Conservation (phyloP, 2,113 vertebrate species). For the Gobiocypris rarus region DNA sequence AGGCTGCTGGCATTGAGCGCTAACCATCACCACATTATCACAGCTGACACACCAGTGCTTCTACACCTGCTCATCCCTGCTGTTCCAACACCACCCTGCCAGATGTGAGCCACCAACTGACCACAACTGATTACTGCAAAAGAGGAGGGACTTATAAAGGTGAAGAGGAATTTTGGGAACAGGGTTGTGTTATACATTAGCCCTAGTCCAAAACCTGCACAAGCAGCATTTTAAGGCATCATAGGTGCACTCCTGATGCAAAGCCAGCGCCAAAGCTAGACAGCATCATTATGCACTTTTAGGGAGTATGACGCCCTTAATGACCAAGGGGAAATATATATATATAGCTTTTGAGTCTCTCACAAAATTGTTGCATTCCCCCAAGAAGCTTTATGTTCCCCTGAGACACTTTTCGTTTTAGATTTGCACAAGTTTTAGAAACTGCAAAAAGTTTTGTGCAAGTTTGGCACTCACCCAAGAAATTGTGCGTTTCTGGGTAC, state of each 20-base stretch:
- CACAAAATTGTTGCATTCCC: no score
- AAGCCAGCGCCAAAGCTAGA: background rate
- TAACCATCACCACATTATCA: constrained; percentile 61
- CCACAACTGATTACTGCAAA: background rate
- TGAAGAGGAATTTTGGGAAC: background rate
- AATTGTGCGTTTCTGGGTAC: no score
- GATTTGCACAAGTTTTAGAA: no score
- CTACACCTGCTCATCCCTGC: constrained; percentile 59
- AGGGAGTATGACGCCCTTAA: background rate
- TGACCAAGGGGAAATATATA: no score
- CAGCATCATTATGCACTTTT: background rate
- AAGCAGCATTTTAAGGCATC: background rate
- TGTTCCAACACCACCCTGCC: constrained; percentile 61
- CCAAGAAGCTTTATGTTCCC: no score
- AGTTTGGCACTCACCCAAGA: no score
- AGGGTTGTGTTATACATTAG: background rate
- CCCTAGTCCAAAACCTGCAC: background rate
- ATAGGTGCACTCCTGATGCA: background rate
- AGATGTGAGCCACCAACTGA: constrained; percentile 38
- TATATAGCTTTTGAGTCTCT: no score
- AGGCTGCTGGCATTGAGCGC: background rate
- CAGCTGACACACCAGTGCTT: constrained; percentile 46
- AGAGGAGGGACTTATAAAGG: background rate
- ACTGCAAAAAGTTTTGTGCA: no score
- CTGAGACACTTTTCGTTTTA: no score